Evolutionary conservation across 2,797 vertebrate genomes (phyloP), one percentile per base, ranked within the genome.

Genomic region (Choloepus didactylus): DNA sequence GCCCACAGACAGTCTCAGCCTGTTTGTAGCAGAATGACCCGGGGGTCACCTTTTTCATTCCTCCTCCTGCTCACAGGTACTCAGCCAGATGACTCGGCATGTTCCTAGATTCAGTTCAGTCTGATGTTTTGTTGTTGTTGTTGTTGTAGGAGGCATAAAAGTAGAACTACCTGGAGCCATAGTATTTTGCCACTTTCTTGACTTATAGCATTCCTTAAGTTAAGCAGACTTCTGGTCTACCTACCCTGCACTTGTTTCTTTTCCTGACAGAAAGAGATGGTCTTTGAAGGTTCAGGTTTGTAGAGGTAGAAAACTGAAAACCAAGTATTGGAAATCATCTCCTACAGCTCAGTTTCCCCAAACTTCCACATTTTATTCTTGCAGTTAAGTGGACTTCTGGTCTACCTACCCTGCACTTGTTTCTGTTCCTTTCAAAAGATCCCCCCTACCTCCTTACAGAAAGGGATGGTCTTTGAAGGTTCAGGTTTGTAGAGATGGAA

Each of bases 1-100:
- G 44, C 69, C 64, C 0, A 4, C 75, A 88, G 87, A 94, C n/a
- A 10, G 91, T n/a, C 67, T 66, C 83, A 77, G 66, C 25, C 0
- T 29, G 80, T 80, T 59, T 87, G 77, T 70, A 95, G 84, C 67
- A 27, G 4, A 83, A 49, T 67, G 85, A 89, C 81, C 89, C 41
- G 0, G 0, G 5, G 70, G 93, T 96, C 87, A 77, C 73, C 9
- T 5, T 84, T 77, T 51, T 66, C 72, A 15, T 67, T 38, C 72
- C 51, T 82, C 16, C 59, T 83, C 29, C 85, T 54, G 51, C 70
- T 84, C 59, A 6, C 56, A 66, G 67, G 66, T 49, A 44, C 70
- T 69, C 72, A 51, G 88, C 69, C 51, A 54, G 41, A n/a, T 77
- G 90, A 83, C 60, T 81, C 21, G 38, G 54, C 56, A 1, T 64